These are phyloP conservation scores for Pygocentrus nattereri DNA, from an alignment of 2,797 vertebrate genomes.

Conservation along the genomic window DNA sequence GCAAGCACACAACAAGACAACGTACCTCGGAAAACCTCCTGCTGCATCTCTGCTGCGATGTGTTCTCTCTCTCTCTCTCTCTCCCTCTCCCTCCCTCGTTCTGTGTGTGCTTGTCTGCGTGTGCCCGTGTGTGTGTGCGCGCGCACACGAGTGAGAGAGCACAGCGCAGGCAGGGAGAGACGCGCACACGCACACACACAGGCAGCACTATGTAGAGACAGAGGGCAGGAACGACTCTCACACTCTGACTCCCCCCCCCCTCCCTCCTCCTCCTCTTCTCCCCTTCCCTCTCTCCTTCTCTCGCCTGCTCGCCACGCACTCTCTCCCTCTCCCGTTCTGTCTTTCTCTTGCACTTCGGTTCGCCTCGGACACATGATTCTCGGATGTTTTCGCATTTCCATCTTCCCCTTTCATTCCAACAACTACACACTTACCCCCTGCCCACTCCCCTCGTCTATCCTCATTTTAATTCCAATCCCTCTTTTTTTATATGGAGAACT, in stretches of 20 bases:
- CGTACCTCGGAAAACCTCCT: conserved; percentile 87
- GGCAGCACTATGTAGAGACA: conserved; percentile 84
- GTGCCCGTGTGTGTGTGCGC: conserved; percentile 68
- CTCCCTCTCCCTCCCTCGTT: conserved; percentile 73
- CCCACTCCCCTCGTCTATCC: conserved; percentile 16
- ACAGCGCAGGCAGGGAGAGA: conserved; percentile 71
- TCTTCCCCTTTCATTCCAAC: conserved; percentile 56
- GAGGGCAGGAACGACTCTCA: conserved; percentile 85
- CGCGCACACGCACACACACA: conserved; percentile 68
- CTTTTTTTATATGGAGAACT: conserved; percentile 76
- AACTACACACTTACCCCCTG: conserved; percentile 54
- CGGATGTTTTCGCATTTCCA: conserved; percentile 75
- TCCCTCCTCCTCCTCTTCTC: conserved; percentile 64
- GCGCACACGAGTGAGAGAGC: conserved; percentile 65
- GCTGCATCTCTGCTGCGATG: conserved; percentile 89
- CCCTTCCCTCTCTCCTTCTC: conserved; percentile 49
- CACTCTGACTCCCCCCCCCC: conserved; percentile 75
- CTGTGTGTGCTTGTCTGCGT: conserved; percentile 76
- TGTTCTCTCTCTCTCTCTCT: conserved; percentile 80
- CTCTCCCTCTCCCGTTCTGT: conserved; percentile 25
- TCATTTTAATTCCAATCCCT: conserved; percentile 14
- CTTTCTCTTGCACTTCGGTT: conserved; percentile 73
- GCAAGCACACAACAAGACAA: conserved; percentile 84
- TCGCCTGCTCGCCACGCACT: conserved; percentile 40
- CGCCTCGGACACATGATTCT: conserved; percentile 80